These are phyloP conservation scores for Microcebus ravelobensis DNA, from an alignment of 2,113 vertebrate genomes.

Conservation along the genomic window DNA sequence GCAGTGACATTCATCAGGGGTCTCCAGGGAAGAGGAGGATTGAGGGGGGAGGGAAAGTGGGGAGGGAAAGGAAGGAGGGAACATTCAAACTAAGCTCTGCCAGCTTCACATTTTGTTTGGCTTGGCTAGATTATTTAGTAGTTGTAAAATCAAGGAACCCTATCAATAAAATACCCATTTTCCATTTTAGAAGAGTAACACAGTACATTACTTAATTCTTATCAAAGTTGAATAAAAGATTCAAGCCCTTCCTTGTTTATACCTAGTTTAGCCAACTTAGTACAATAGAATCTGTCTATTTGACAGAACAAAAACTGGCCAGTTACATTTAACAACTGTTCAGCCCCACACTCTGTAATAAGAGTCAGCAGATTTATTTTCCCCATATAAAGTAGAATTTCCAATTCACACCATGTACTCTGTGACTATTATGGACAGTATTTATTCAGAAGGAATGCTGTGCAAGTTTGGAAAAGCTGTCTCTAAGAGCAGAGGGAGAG, in stretches of 20 bases:
- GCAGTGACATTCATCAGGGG: neutral
- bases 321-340: constrained; percentile 22
- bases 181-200: neutral
- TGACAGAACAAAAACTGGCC: constrained; percentile 47
- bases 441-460: constrained; percentile 78
- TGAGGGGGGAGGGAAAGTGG: too few relatives aligned
- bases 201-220: neutral
- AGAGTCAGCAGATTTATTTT: constrained; percentile 70
- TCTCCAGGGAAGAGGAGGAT: neutral
- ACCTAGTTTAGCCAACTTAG: constrained; percentile 34
- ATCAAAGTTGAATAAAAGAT: neutral
- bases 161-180: neutral
- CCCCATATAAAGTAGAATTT: constrained; percentile 78
- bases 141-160: neutral
- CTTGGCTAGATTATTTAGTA: neutral
- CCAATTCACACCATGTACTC: constrained; percentile 75
- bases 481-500: constrained; percentile 64
- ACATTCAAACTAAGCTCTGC: neutral
- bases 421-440: constrained; percentile 71
- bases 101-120: neutral
- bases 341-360: constrained; percentile 55
- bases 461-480: constrained; percentile 75
- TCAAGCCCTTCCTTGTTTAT: neutral
- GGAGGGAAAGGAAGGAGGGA: neutral
- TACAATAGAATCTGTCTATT: constrained; percentile 37